phyloP scores from a whole-genome alignment of 2,113 vertebrate species.

The Hassar affinis region DNA sequence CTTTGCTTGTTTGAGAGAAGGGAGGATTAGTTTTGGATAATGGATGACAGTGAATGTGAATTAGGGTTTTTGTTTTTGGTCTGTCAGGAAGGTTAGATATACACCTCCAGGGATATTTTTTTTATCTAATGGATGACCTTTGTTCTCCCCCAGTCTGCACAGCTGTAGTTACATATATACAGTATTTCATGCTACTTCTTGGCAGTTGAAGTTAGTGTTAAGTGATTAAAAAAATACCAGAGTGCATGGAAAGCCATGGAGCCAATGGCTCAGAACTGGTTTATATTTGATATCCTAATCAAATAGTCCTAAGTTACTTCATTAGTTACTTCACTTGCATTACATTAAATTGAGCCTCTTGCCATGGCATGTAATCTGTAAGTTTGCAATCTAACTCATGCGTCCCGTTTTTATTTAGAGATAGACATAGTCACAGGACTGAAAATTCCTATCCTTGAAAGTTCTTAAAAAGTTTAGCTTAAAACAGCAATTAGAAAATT shows the following conservation, averaged over 20 bases:
- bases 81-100: background rate
- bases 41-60: constrained; percentile 2
- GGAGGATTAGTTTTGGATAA: constrained; percentile 14
- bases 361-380: background rate
- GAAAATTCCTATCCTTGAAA: background rate
- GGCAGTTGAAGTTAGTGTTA: background rate
- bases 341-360: background rate
- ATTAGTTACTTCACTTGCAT: background rate
- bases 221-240: background rate
- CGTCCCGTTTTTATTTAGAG: background rate
- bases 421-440: background rate
- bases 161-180: background rate
- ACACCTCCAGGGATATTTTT: background rate
- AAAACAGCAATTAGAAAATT: background rate
- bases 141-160: background rate
- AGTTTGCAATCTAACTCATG: background rate
- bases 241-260: no score
- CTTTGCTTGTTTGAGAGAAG: background rate
- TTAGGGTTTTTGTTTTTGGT: background rate
- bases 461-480: background rate
- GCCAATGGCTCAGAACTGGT: background rate
- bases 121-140: background rate
- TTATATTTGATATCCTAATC: no score
- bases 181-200: background rate
- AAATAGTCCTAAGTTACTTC: background rate